Conservation (phyloP, 1,140 invertebrate genomes). For the Drosophila albomicans region DNA sequence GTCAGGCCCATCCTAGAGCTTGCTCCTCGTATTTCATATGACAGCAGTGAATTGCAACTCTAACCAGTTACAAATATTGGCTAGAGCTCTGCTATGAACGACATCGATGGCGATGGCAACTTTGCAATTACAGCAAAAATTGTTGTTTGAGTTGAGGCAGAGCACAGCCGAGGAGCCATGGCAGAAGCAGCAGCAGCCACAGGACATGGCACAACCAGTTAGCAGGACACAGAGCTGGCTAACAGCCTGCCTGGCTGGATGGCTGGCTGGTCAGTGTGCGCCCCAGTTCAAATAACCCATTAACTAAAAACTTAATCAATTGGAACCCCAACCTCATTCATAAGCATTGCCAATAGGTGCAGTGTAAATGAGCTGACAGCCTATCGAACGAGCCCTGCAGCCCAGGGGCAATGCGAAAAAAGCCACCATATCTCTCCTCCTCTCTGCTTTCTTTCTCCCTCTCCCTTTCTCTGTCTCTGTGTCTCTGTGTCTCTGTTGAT, state of each 20-base stretch:
- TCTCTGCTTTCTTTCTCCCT: neutral
- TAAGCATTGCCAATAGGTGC: constrained; percentile 43
- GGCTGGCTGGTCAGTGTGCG: constrained; percentile 26
- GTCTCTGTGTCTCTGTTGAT: neutral
- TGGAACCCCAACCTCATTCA: constrained; percentile 65
- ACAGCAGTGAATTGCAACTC: constrained; percentile 75
- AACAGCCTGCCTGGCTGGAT: constrained; percentile 10
- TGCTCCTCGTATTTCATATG: constrained; percentile 62
- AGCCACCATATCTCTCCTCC: neutral
- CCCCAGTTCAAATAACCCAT: constrained; percentile 79
- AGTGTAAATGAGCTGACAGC: constrained; percentile 66
- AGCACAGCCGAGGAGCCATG: neutral
- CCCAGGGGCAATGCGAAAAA: constrained; percentile 24
- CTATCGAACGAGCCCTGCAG: constrained; percentile 37
- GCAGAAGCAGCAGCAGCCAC: constrained; percentile 38
- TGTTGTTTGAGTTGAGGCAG: constrained; percentile 64
- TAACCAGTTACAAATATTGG: constrained; percentile 81
- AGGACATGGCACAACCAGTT: constrained; percentile 54
- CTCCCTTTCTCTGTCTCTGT: neutral
- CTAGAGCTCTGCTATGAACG: constrained; percentile 61
- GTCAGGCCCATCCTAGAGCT: constrained; percentile 46
- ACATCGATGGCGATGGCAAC: constrained; percentile 54
- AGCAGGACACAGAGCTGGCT: constrained; percentile 11
- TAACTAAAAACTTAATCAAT: constrained; percentile 84
- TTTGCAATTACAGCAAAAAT: constrained; percentile 83